Base-by-base conservation (phyloP, 1,140 invertebrate genomes). In the Neotoxoptera formosana region DNA sequence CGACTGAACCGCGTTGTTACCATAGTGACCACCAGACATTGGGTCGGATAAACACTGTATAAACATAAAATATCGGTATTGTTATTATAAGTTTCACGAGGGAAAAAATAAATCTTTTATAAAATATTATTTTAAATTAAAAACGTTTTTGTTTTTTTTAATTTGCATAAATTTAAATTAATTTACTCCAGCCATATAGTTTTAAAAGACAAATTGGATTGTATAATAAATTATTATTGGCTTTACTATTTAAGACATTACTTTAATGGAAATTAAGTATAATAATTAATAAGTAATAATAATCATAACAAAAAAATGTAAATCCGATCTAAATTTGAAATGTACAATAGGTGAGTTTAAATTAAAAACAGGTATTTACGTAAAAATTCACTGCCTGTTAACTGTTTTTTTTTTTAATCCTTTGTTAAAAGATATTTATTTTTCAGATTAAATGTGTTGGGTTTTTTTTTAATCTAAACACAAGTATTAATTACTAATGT, bases 1-100 rank as follows among this genome's bases (percentile, higher is more conserved):
- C 48, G 93, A 93, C 76, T 93, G 56, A 86, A 93, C 94, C 51
- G 76, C 91, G 45, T 56, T 94, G 88, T 94, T 94, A 51, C 93
- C 91, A 51, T 93, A 93, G 48, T 93, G 91, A 89, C 91, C 84
- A n/a, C 60, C 81, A 47, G 76, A 94, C 45, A 67, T 87, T 20
- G 87, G 81, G 93, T 91, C 89, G n/a, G 87, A 76, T 45, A 93
- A 76, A 88, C 84, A 93, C 84, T 89, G n/a, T 93, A 45, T 20
- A 67, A 89, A 88, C 83, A 25, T 56, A 93, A 94, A 94, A 93
- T 53, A 89, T 89, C 51, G 87, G 47, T 56, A 89, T 34, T 89
- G 87, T 89, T 56, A 53, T 89, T 89, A 53, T 53, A 56, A 36
- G 48, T 89, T 25, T 53, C 48, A 89, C 34, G 20, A 53, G 41